Base-by-base conservation (phyloP, 1,140 invertebrate species). In the Thaumatotibia leucotreta region DNA sequence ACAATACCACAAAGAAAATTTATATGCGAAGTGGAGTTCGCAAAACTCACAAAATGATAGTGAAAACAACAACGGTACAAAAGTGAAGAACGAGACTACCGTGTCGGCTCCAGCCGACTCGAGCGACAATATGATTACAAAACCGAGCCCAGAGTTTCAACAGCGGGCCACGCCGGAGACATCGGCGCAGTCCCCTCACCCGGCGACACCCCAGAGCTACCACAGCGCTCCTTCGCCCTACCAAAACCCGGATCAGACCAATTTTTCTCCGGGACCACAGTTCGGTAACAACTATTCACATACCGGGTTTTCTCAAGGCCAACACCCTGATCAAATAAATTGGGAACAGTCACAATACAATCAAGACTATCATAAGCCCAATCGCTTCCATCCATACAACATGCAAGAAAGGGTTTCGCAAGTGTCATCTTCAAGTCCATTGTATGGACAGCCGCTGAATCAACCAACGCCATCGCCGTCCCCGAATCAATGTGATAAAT, bases 401-500 rank as follows among this genome's bases (percentile, higher is more conserved):
- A 72, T 89, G 58, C 77, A 89, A 69, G 92, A 93, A 17, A 81
- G 92, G 0, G 84, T 89, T 3, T 91, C 91, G 22, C 93, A 93
- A 58, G 93, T 93, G n/a, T 93, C 93, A 20, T 94, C 94, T 10
- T 93, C 94, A 9, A 94, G 93, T 70, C 94, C 94, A 4, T 80
- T 93, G 0, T 95, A 94, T 73, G 93, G 93, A 0, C 90, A 89
- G 63, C 89, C 89, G 6, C 75, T 91, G 67, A 92, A 81, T 61
- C 93, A 94, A 71, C 92, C 92, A 4, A 93, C 92, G 31, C 93
- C 93, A 35, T 93, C 93, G 8, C 92, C 92, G 1, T 94, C 93
- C 45, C 93, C 94, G 0, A 92, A 94, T 70, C 95, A 96, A 73
- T 97, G 96, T 82, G 96, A 96, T 68, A 96, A 96, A 76, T 96